Evolutionary conservation across 2,113 vertebrate genomes (phyloP).

Genomic region (Myrmecophaga tridactyla): DNA sequence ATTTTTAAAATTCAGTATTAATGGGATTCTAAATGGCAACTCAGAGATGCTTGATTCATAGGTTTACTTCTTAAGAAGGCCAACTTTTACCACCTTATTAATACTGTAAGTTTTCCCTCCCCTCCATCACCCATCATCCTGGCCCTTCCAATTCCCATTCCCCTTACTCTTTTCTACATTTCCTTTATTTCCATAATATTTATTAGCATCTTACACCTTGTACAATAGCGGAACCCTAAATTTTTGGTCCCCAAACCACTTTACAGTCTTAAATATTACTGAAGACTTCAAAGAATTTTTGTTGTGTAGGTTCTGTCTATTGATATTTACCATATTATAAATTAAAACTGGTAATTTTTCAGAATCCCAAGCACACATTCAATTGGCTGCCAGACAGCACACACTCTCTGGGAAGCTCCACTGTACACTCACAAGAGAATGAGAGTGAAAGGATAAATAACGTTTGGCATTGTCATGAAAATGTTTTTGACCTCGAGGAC

Average conservation of each 20-base stretch:
- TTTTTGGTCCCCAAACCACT: background rate
- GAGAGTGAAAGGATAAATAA: background rate
- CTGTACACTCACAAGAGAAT: background rate
- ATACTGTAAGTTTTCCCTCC: background rate
- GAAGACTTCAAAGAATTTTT: background rate
- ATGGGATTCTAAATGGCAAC: background rate
- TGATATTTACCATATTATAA: background rate
- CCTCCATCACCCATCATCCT: background rate
- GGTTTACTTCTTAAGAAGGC: background rate
- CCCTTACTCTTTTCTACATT: background rate
- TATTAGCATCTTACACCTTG: background rate
- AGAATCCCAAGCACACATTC: background rate
- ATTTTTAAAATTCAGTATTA: background rate
- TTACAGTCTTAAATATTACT: constrained; percentile 18
- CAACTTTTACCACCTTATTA: background rate
- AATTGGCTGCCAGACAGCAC: background rate
- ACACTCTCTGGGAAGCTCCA: background rate
- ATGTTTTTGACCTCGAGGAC: background rate
- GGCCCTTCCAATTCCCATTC: background rate
- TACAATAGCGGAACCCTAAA: background rate
- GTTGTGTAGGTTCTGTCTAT: background rate
- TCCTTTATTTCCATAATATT: background rate
- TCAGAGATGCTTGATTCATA: background rate
- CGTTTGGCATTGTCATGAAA: background rate
- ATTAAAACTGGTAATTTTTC: background rate